Conservation (phyloP, 2,888 invertebrate species). For the Phorcus lineatus region DNA sequence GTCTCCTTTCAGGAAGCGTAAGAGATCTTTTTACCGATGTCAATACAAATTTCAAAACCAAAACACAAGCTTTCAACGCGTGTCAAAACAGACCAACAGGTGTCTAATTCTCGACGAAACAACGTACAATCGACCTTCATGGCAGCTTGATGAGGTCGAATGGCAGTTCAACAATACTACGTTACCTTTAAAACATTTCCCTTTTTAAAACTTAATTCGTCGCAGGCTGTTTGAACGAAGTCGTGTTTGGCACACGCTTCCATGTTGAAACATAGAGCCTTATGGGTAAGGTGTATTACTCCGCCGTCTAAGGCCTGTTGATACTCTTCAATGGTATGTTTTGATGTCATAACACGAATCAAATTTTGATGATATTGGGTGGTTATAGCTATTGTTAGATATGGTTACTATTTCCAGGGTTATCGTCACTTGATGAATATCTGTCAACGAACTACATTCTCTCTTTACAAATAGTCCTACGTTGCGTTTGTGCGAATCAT, state of each 20-base stretch:
- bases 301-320: not conserved
- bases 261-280: conserved; percentile 80
- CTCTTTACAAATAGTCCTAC: too few relatives aligned
- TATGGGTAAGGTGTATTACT: not conserved
- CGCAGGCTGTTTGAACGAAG: conserved; percentile 98
- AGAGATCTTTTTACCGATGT: too few relatives aligned
- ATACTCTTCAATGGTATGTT: not conserved
- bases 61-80: not conserved
- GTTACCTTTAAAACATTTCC: conserved; percentile 95
- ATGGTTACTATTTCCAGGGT: too few relatives aligned
- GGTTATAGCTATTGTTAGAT: too few relatives aligned
- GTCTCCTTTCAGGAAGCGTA: too few relatives aligned
- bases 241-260: conserved; percentile 99
- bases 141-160: too few relatives aligned
- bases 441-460: too few relatives aligned
- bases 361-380: not conserved
- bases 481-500: too few relatives aligned
- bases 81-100: not conserved
- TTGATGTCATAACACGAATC: not conserved
- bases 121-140: too few relatives aligned
- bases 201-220: conserved; percentile 98
- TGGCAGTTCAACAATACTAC: not conserved
- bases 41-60: not conserved
- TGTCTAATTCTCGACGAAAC: not conserved
- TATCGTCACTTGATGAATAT: too few relatives aligned